Evolutionary conservation across 1,140 invertebrate species (phyloP), one percentile per base, ranked within the genome.

Genomic region (Drosophila jambulina): DNA sequence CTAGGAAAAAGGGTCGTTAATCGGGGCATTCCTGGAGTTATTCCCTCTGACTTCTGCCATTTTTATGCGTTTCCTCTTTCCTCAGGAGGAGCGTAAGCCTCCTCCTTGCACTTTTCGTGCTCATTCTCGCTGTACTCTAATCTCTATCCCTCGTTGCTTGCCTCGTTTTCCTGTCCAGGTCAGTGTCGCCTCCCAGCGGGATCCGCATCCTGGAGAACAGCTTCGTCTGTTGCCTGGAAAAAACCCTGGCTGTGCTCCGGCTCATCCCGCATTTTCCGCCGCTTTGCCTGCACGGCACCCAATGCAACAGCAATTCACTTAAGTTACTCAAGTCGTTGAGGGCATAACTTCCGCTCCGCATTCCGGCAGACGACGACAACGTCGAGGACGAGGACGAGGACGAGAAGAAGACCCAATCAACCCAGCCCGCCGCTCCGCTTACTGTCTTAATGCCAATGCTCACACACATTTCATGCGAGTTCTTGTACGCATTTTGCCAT

Each of bases 261-360:
- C 57, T 62, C 54, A 71, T 74, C 62, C 56, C 49, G 75, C 75
- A 79, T 87, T 84, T 88, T 71, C 70, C 46, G 70, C 68, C 62
- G 48, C 59, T 56, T 32, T 45, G 61, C 40, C 46, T 46, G 74
- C 67, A 62, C n/a, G 17, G 49, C 9, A 23, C 61, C 53, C 46
- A 34, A 36, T 67, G 74, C 61, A 69, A 67, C 65, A 64, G 84
- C 84, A 87, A 84, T 87, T 87, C 84, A 87, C 84, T 84, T 90
- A 87, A 88, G 77, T 90, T 81, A 88, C 85, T 88, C 84, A 90
- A 87, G 84, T 87, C 84, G 84, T 88, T 87, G 84, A 83, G 81
- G 78, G 84, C 84, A 87, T 88, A 88, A 84, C 84, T 87, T 88
- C 84, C 82, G 82, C 75, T 72, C 34, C 53, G 42, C 68, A 75